Evolutionary conservation across 2,888 invertebrate genomes (phyloP).

Genomic region (Alsophila aescularia): DNA sequence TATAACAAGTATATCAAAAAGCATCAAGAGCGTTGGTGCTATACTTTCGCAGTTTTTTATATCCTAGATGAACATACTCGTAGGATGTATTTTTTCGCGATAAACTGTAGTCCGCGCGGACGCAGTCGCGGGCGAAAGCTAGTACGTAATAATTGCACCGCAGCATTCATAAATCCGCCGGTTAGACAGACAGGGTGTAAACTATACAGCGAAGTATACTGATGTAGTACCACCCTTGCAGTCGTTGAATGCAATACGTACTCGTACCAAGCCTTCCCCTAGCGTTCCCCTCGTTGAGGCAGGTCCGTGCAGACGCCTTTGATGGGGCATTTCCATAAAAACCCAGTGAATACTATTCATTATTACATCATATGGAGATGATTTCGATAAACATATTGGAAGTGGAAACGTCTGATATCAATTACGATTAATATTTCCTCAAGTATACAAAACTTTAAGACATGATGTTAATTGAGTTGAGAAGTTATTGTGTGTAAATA

Average conservation of each 20-base stretch:
- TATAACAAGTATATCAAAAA: too few species aligned
- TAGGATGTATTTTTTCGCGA: too few species aligned
- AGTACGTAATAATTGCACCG: slow-evolving; percentile 71
- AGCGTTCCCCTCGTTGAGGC: slow-evolving; percentile 75
- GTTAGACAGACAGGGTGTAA: slow-evolving; percentile 70
- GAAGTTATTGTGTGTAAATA: too few species aligned
- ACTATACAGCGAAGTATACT: slow-evolving; percentile 65
- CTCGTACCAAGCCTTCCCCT: slow-evolving; percentile 81
- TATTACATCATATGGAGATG: slow-evolving; percentile 39
- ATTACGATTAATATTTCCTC: too few species aligned
- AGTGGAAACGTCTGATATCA: slow-evolving; percentile 26
- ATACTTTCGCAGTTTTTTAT: too few species aligned
- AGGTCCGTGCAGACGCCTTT: slow-evolving; percentile 74
- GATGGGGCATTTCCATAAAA: slow-evolving; percentile 75
- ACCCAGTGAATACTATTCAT: slow-evolving; percentile 50
- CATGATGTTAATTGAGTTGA: too few species aligned
- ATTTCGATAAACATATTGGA: slow-evolving; percentile 39
- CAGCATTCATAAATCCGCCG: slow-evolving; percentile 73
- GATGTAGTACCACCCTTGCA: slow-evolving; percentile 77
- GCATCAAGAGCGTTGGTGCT: too few species aligned
- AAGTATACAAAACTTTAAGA: too few species aligned
- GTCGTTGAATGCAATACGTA: slow-evolving; percentile 76
- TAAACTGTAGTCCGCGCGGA: too few species aligned
- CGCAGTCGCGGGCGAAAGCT: too few species aligned
- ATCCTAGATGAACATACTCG: too few species aligned